Percentiles rank a stretch among this genome's conserved stretches.
Evolutionary conservation across 2,888 invertebrate genomes (phyloP).

Genomic region (Scaeva pyrastri): DNA sequence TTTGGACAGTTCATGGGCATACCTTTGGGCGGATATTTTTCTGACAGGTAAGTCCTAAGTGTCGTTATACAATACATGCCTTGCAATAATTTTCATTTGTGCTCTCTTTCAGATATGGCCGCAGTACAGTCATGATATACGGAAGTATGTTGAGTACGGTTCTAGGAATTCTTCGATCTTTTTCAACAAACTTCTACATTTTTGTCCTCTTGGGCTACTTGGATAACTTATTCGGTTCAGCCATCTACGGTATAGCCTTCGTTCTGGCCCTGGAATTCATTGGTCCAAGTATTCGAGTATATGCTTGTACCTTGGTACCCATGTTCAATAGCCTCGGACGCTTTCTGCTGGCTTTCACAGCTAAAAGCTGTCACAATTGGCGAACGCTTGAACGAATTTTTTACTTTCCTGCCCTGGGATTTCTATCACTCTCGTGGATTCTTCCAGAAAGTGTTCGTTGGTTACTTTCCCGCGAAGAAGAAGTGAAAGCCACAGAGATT

Average conservation of each 20-base stretch:
- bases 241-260: conserved; percentile 89
- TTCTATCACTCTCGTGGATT: conserved; percentile 88
- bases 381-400: conserved; percentile 86
- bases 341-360: conserved; percentile 87
- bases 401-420: conserved; percentile 88
- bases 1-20: conserved; percentile 90
- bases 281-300: conserved; percentile 89
- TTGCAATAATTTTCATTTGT: too few relatives aligned
- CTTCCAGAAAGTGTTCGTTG: conserved; percentile 90
- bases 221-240: conserved; percentile 89
- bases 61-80: too few relatives aligned
- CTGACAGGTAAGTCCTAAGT: conserved; percentile 85
- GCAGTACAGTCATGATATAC: conserved; percentile 86
- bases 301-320: conserved; percentile 89
- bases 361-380: conserved; percentile 89
- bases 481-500: conserved; percentile 85
- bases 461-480: conserved; percentile 87
- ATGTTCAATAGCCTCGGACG: conserved; percentile 87
- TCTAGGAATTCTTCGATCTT: conserved; percentile 88
- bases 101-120: conserved; percentile 85
- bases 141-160: conserved; percentile 86
- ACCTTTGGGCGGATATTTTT: conserved; percentile 87
- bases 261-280: conserved; percentile 91
- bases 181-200: conserved; percentile 88
- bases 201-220: conserved; percentile 89